These are phyloP conservation scores for Chaetophractus vellerosus DNA, from an alignment of 2,797 vertebrate genomes.

Conservation along the genomic window DNA sequence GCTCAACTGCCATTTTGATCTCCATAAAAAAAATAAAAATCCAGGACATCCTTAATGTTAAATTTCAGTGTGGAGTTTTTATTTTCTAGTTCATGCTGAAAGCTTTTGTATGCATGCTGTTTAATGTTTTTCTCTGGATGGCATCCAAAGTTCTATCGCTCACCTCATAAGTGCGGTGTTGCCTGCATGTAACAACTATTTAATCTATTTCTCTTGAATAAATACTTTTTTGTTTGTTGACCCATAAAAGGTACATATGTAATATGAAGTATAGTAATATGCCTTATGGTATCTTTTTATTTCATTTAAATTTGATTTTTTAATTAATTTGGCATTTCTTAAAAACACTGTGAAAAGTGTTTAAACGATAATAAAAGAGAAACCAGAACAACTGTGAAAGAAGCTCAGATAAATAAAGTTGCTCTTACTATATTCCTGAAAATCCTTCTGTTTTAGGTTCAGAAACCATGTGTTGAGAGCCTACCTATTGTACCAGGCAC, in stretches of 20 bases:
- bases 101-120: background rate
- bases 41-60: background rate
- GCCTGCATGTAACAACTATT: slow-evolving; percentile 18
- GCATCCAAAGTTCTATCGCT: background rate
- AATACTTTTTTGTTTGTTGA: slow-evolving; percentile 42
- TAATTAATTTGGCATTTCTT: slow-evolving; percentile 43
- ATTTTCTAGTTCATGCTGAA: background rate
- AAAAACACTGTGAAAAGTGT: background rate
- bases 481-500: background rate
- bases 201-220: slow-evolving; percentile 49
- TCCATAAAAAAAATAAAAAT: background rate
- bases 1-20: slow-evolving; percentile 28
- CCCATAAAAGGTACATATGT: background rate
- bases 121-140: slow-evolving; percentile 55
- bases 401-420: background rate
- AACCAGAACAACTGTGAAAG: background rate
- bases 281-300: background rate
- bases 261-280: background rate
- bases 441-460: background rate
- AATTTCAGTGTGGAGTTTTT: background rate
- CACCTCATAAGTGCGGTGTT: background rate
- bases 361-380: background rate
- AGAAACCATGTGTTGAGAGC: background rate
- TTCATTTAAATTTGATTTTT: slow-evolving; percentile 35
- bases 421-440: background rate